Conservation (phyloP, 2,797 vertebrate genomes). For the Chaetodon trifasciatus region DNA sequence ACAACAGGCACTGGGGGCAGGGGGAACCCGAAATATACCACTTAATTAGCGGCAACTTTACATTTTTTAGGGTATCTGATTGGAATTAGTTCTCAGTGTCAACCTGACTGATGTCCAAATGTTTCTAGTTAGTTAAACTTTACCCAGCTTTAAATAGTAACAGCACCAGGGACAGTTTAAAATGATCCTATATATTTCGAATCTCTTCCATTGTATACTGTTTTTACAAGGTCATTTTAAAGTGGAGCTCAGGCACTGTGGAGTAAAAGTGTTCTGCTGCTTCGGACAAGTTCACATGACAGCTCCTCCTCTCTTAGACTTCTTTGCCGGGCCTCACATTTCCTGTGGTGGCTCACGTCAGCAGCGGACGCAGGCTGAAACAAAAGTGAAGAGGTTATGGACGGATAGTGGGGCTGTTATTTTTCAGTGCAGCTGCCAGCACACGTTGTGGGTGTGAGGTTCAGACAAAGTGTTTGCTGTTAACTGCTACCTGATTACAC, state of each 20-base stretch:
- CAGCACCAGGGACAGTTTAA: neutral
- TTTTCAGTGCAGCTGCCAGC: constrained; percentile 28
- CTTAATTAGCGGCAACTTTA: constrained; percentile 36
- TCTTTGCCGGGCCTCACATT: constrained; percentile 22
- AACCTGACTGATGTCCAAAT: neutral
- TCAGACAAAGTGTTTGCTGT: constrained; percentile 67
- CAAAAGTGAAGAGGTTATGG: neutral
- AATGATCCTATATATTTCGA: neutral
- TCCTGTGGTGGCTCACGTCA: constrained; percentile 26
- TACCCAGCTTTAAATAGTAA: neutral
- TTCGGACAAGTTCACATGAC: constrained; percentile 10
- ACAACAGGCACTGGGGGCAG: constrained; percentile 23
- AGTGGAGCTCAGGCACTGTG: neutral
- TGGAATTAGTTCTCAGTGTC: neutral
- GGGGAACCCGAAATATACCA: constrained; percentile 35
- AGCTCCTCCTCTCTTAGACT: constrained; percentile 28
- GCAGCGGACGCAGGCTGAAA: constrained; percentile 15
- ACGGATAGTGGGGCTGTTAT: neutral
- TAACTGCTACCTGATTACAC: constrained; percentile 71
- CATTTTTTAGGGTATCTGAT: neutral
- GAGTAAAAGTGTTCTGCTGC: neutral
- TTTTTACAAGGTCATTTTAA: constrained; percentile 6
- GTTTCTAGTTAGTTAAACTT: too few relatives aligned
- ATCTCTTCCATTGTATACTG: neutral
- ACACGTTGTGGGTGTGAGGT: constrained; percentile 50